Evolutionary conservation across 2,888 invertebrate species (phyloP), one percentile per base, ranked within the genome.

Genomic region (Philaethria dido): DNA sequence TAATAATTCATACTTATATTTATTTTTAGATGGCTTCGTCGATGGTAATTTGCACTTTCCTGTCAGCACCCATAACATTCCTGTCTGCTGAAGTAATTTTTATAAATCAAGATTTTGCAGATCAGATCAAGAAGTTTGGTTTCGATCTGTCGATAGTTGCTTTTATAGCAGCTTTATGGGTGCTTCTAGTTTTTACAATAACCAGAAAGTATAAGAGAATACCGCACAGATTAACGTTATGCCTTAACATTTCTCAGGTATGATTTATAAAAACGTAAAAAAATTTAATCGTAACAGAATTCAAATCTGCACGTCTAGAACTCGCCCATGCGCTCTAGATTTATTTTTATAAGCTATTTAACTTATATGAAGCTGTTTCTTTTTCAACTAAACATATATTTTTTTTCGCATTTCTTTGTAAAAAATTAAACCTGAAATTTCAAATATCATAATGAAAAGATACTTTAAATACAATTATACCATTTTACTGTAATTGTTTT

Each of bases 61-160:
- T 99, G 22, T 98, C 98, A 14, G 99, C 98, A 0, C 99, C 99
- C 0, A 93, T 99, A 76, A 98, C 99, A 97, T 98, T 98, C 83
- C 94, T 98, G 68, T 98, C 99, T 0, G 98, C 98, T 0, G 97
- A 98, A 93, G 96, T 99, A 94, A 97, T 98, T 74, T 96, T 97
- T 0, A 87, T 97, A 55, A 95, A 96, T 59, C 95, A 95, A 74
- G 96, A 97, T 78, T 98, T 96, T 80, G 94, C 96, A 0, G 94
- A 94, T 29, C 95, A 98, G 75, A 85, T 98, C 63, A 95, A 96
- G 81, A 89, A 93, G 42, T 98, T 98, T 77, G 96, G 97, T 0
- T 95, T 98, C 75, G 97, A 98, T 78, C 93, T 98, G 55, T 97
- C 98, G 74, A 95, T 98, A 57, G 94, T 96, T 3, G 96, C 97